A percentile compares a stretch with the other conserved stretches of the same genome.
Conservation (phyloP, 2,113 vertebrate species). For the Carlito syrichta region DNA sequence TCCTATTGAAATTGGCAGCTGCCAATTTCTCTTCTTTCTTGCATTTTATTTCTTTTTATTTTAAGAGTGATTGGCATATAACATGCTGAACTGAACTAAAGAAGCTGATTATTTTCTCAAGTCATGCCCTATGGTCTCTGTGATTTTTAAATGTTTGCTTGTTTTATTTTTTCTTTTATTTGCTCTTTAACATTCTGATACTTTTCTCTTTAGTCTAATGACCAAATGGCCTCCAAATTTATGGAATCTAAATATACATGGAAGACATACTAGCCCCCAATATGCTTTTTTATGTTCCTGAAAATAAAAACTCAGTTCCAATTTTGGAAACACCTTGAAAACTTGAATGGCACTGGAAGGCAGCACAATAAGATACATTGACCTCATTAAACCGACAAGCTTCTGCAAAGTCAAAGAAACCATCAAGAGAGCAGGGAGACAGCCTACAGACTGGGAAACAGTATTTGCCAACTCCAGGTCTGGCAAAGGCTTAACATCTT, state of each 20-base stretch:
- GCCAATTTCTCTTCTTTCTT: conserved; percentile 21
- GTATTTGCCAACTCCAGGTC: too few relatives aligned
- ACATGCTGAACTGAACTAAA: conserved; percentile 52
- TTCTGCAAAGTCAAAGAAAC: too few relatives aligned
- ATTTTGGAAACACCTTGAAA: conserved; percentile 71
- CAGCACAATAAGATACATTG: conserved; percentile 39
- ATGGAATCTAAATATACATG: not conserved
- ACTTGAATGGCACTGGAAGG: conserved; percentile 38
- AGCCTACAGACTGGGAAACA: too few relatives aligned
- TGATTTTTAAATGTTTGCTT: not conserved
- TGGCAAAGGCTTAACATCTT: too few relatives aligned
- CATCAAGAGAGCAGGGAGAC: too few relatives aligned
- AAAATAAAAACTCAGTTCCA: conserved; percentile 70
- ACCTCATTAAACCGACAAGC: too few relatives aligned
- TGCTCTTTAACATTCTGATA: conserved; percentile 53
- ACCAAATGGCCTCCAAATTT: conserved; percentile 50
- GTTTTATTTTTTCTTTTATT: not conserved
- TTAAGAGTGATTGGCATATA: conserved; percentile 52
- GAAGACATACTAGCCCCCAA: not conserved
- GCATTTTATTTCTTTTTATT: conserved; percentile 45
- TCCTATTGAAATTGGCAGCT: not conserved
- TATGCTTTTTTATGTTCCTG: conserved; percentile 67
- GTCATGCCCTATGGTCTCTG: not conserved
- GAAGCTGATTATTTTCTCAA: conserved; percentile 62
- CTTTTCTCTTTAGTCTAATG: conserved; percentile 66